Conservation (phyloP, 2,113 vertebrate species). For the Nesoenas mayeri region DNA sequence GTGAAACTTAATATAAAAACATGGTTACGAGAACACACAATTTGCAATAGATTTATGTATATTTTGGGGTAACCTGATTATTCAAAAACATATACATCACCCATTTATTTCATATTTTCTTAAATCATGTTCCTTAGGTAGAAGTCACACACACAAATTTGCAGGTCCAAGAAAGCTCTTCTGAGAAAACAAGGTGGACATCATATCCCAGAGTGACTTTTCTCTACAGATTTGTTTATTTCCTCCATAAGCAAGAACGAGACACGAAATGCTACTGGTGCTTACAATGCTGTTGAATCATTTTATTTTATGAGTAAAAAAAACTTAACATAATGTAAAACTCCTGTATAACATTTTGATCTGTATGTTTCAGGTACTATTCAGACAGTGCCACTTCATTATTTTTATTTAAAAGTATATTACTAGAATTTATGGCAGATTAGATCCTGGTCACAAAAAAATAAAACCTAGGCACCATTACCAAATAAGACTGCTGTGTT, state of each 20-base stretch:
- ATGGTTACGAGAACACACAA: not conserved
- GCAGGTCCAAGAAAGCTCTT: not conserved
- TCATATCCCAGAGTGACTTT: not conserved
- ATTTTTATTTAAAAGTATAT: not conserved
- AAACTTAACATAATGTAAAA: not conserved
- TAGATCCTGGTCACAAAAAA: not conserved
- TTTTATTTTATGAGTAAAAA: not conserved
- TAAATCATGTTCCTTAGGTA: not conserved
- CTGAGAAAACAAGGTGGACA: not conserved
- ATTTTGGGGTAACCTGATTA: not conserved
- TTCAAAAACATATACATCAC: not conserved
- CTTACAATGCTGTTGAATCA: not conserved
- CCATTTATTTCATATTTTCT: not conserved
- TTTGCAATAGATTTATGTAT: not conserved
- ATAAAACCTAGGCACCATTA: not conserved
- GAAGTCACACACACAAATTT: not conserved
- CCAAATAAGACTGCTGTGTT: not conserved
- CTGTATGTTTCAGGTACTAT: not conserved
- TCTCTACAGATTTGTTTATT: not conserved
- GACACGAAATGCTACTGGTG: not conserved
- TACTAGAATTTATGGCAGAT: not conserved
- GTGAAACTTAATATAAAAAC: not conserved
- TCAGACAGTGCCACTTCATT: not conserved
- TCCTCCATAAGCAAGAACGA: not conserved
- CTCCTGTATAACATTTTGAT: not conserved